Percentiles rank a stretch among this genome's conserved stretches.
These are phyloP conservation scores for Syrmaticus mikado DNA, from an alignment of 2,113 vertebrate species.

Conservation along the genomic window DNA sequence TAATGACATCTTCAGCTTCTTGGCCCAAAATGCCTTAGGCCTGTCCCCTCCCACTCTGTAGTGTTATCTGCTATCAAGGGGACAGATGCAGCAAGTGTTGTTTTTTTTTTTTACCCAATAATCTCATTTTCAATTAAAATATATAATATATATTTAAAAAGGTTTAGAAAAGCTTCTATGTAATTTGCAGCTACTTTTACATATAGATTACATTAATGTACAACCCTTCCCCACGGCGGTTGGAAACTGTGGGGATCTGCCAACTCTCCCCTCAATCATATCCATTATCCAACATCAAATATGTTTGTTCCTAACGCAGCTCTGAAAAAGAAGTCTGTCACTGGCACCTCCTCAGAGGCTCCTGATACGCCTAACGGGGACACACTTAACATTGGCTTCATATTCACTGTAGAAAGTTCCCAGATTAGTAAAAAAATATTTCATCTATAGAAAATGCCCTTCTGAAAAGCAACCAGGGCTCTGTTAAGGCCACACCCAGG, in stretches of 20 bases:
- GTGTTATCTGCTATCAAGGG: conserved; percentile 63
- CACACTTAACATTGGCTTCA: conserved; percentile 49
- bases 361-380: not conserved
- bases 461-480: conserved; percentile 75
- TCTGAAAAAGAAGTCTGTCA: conserved; percentile 25
- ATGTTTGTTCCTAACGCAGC: conserved; percentile 3
- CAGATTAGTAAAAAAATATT: conserved; percentile 75
- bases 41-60: conserved; percentile 32
- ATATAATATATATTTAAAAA: conserved; percentile 74
- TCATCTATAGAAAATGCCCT: conserved; percentile 78
- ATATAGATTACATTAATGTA: conserved; percentile 73
- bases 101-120: conserved; percentile 61
- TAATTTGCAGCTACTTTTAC: conserved; percentile 78
- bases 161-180: conserved; percentile 80
- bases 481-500: conserved; percentile 74
- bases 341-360: conserved; percentile 45
- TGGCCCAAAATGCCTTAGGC: conserved; percentile 6
- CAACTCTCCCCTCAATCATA: conserved; percentile 31
- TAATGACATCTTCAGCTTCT: not conserved
- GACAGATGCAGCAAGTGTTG: conserved; percentile 42
- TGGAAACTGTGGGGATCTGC: conserved; percentile 59
- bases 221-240: conserved; percentile 38
- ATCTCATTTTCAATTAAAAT: conserved; percentile 73
- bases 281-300: conserved; percentile 31
- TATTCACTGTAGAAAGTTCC: conserved; percentile 65